These are phyloP conservation scores for Timema cristinae DNA, from an alignment of 2,888 invertebrate genomes.

Conservation along the genomic window DNA sequence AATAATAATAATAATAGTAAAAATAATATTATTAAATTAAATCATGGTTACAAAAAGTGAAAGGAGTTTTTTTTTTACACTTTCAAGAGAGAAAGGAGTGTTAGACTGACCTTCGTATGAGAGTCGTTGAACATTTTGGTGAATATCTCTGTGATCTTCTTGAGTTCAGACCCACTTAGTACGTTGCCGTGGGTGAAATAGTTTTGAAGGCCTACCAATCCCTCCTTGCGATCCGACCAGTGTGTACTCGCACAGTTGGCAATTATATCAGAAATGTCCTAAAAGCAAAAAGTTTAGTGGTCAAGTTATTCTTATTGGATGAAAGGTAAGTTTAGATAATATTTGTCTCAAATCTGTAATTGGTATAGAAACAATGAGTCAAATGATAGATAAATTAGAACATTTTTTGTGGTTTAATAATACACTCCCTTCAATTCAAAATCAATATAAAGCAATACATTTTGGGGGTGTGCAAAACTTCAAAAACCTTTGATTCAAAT, in stretches of 20 bases:
- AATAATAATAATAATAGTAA: no score
- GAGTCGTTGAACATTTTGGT: conserved; percentile 97
- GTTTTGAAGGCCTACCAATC: conserved; percentile 73
- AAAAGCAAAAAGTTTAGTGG: conserved; percentile 31
- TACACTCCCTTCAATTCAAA: no score
- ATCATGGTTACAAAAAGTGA: neutral
- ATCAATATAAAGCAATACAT: no score
- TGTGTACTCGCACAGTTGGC: conserved; percentile 82
- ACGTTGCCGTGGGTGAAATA: conserved; percentile 67
- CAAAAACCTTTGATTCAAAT: no score
- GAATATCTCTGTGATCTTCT: conserved; percentile 87
- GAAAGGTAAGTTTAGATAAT: no score
- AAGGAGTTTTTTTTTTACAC: neutral
- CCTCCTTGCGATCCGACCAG: conserved; percentile 95
- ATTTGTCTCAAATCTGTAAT: no score
- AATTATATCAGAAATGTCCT: conserved; percentile 83
- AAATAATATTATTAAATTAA: neutral
- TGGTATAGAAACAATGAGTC: no score
- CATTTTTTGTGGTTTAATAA: no score
- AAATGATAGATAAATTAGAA: no score
- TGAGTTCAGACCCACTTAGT: conserved; percentile 65
- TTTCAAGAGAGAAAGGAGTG: neutral
- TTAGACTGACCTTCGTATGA: conserved; percentile 65
- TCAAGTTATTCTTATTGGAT: no score
- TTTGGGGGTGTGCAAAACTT: no score